phyloP scores from a whole-genome alignment of 2,888 invertebrate species.

The Drosophila sordidula region DNA sequence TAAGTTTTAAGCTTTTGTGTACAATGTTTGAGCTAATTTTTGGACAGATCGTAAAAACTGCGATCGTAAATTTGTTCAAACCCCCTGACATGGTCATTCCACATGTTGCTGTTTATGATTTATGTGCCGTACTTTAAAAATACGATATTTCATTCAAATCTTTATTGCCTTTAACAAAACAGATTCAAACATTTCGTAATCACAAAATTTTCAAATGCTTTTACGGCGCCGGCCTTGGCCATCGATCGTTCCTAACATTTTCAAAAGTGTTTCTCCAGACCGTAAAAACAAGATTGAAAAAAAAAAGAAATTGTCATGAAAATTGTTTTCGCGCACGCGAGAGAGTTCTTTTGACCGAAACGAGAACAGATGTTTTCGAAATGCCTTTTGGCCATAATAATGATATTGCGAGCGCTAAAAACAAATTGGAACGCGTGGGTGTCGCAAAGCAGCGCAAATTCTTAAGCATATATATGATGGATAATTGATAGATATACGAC shows the following conservation, averaged over 20 bases:
- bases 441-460: constrained; percentile 17
- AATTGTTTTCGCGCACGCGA: constrained; percentile 37
- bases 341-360: constrained; percentile 19
- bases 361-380: constrained; percentile 62
- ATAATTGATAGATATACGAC: constrained; percentile 21
- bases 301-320: constrained; percentile 53
- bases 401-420: constrained; percentile 41
- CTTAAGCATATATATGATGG: constrained; percentile 15
- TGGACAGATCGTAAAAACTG: constrained; percentile 56
- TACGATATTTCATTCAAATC: constrained; percentile 42
- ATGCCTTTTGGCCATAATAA: constrained; percentile 45
- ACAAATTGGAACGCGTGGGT: constrained; percentile 55
- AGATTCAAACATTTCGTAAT: constrained; percentile 38
- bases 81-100: constrained; percentile 28
- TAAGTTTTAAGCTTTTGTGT: constrained; percentile 31
- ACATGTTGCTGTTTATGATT: constrained; percentile 60
- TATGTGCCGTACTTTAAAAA: constrained; percentile 40
- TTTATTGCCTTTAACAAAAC: constrained; percentile 17
- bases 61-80: constrained; percentile 58
- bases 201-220: constrained; percentile 17
- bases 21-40: constrained; percentile 49
- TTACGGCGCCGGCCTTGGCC: constrained; percentile 44
- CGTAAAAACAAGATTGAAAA: neutral
- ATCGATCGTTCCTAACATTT: constrained; percentile 23
- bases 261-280: constrained; percentile 59